Conservation (phyloP, 2,797 vertebrate genomes). For the Sparidentex hasta region DNA sequence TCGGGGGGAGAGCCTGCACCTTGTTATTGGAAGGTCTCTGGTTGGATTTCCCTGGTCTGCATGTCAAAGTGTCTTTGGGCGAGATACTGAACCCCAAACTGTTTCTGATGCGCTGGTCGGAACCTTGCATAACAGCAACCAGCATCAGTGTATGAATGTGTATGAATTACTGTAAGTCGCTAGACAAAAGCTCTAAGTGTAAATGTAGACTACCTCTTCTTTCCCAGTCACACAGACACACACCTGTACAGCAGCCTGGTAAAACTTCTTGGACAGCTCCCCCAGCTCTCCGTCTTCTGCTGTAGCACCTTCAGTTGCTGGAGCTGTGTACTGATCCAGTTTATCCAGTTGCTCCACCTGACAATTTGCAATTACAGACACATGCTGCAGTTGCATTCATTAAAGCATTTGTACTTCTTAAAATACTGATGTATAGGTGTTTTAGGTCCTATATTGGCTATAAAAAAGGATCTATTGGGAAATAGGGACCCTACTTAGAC, state of each 20-base stretch:
- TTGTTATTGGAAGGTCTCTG: too few relatives aligned
- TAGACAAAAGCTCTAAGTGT: too few relatives aligned
- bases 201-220: too few relatives aligned
- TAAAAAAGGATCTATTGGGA: not conserved
- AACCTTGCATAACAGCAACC: too few relatives aligned
- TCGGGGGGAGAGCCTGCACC: too few relatives aligned
- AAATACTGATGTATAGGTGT: not conserved
- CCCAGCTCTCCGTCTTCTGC: constrained; percentile 89
- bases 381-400: not conserved
- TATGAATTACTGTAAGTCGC: too few relatives aligned
- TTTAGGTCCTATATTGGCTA: not conserved
- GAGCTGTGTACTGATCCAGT: constrained; percentile 89
- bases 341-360: constrained; percentile 94
- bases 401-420: not conserved
- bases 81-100: too few relatives aligned
- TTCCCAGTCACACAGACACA: constrained; percentile 23
- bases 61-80: too few relatives aligned
- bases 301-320: constrained; percentile 30
- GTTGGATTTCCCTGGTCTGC: too few relatives aligned
- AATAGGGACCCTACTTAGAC: not conserved
- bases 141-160: too few relatives aligned
- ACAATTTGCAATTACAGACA: not conserved
- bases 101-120: too few relatives aligned
- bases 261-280: constrained; percentile 92
- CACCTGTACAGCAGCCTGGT: constrained; percentile 94